Evolutionary conservation across 2,113 vertebrate genomes (phyloP).

Genomic region (Channa argus): DNA sequence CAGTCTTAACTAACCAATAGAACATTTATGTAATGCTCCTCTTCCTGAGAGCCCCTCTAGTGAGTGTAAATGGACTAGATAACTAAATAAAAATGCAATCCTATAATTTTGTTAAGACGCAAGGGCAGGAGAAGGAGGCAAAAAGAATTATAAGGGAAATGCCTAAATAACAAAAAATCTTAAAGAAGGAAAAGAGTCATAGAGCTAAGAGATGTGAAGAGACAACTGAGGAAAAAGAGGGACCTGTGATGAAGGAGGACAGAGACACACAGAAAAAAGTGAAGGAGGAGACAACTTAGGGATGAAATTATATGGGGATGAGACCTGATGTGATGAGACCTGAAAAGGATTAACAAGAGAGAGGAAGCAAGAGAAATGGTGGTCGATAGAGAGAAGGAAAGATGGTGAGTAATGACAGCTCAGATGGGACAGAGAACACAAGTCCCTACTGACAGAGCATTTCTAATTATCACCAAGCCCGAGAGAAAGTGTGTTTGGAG

Average conservation of each 20-base stretch:
- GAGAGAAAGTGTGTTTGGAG: conserved; percentile 3
- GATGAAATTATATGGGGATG: conserved; percentile 9
- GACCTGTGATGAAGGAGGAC: conserved; percentile 3
- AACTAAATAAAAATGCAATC: no score
- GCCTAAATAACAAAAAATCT: no score
- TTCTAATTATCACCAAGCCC: conserved; percentile 26
- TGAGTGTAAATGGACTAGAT: no score
- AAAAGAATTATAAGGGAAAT: no score
- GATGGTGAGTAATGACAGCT: conserved; percentile 20
- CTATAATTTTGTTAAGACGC: no score
- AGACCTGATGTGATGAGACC: background rate
- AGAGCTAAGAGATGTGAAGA: background rate
- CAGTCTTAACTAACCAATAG: background rate
- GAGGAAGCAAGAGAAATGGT: conserved; percentile 4
- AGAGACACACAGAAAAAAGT: conserved; percentile 18
- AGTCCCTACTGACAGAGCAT: conserved; percentile 43
- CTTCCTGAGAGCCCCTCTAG: no score
- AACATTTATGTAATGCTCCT: background rate
- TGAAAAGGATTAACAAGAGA: conserved; percentile 1
- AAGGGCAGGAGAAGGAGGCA: no score
- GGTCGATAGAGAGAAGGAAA: conserved; percentile 16
- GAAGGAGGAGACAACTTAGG: conserved; percentile 25
- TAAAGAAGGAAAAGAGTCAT: background rate
- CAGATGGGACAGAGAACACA: conserved; percentile 26
- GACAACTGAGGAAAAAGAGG: conserved; percentile 17